Evolutionary conservation across 2,113 vertebrate species (phyloP).

Genomic region (Campylomormyrus numenius): DNA sequence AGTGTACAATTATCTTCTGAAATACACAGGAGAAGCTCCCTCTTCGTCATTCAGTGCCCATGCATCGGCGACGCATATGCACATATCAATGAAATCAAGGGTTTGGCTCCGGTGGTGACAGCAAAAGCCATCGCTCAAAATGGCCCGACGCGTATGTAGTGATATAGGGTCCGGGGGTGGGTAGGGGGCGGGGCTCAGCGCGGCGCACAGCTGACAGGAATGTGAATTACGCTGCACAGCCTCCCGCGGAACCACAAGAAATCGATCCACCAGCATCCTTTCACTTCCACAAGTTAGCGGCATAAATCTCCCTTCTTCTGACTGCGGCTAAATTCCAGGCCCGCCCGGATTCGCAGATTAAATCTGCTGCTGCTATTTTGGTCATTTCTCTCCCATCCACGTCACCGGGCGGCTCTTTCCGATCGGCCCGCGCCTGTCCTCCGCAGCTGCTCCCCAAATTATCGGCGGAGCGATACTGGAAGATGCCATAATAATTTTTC

Average conservation of each 20-base stretch:
- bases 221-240: background rate
- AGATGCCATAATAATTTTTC: background rate
- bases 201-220: background rate
- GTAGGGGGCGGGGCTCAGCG: no score
- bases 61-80: background rate
- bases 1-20: background rate
- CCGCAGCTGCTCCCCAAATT: background rate
- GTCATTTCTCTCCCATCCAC: background rate
- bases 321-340: background rate
- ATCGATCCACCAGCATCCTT: background rate
- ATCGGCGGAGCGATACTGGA: background rate
- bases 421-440: background rate
- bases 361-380: conserved; percentile 11
- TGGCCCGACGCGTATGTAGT: background rate
- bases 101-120: background rate
- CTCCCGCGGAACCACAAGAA: background rate
- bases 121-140: background rate
- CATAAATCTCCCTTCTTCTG: background rate
- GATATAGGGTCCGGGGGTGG: background rate
- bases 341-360: background rate
- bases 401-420: background rate
- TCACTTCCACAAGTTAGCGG: background rate
- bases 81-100: background rate
- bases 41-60: background rate
- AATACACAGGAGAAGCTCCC: background rate